Percentiles rank a stretch among this genome's conserved stretches.
These are phyloP conservation scores for Brachionus calyciflorus DNA, from an alignment of 1,140 invertebrate species.

Conservation along the genomic window DNA sequence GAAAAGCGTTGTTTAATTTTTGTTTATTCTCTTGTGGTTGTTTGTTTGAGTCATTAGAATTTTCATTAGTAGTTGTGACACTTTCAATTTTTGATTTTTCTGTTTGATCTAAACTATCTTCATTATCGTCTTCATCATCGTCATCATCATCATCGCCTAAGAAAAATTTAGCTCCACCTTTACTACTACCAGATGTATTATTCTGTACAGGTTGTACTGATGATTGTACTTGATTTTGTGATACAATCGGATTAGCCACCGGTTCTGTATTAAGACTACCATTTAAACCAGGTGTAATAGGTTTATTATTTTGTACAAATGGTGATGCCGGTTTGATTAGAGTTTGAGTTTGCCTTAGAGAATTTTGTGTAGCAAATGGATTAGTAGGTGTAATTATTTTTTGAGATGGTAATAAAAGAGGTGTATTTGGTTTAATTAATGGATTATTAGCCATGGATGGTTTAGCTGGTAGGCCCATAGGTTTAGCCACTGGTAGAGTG, in stretches of 20 bases:
- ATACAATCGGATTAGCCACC: too few species aligned
- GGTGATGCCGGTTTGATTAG: neutral
- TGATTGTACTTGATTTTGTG: neutral
- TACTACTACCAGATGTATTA: neutral
- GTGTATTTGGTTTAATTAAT: conserved; percentile 29
- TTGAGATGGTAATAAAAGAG: conserved; percentile 4
- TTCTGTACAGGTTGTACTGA: neutral
- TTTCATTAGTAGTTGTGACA: neutral
- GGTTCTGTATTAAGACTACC: too few species aligned
- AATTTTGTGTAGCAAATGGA: conserved; percentile 6
- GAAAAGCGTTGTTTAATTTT: neutral
- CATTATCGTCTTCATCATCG: neutral
- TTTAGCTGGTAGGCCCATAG: neutral
- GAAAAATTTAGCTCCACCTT: neutral
- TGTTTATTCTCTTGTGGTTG: neutral
- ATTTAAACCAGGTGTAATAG: neutral
- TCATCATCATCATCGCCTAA: conserved; percentile 35
- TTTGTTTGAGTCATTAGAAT: neutral
- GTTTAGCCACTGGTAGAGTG: neutral
- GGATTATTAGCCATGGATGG: neutral
- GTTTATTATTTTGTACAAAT: neutral
- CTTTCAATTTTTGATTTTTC: neutral
- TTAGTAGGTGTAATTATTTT: conserved; percentile 5
- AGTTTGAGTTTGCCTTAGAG: neutral
- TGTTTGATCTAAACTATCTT: neutral